Evolutionary conservation across 2,113 vertebrate species (phyloP).

Genomic region (Bubo bubo): DNA sequence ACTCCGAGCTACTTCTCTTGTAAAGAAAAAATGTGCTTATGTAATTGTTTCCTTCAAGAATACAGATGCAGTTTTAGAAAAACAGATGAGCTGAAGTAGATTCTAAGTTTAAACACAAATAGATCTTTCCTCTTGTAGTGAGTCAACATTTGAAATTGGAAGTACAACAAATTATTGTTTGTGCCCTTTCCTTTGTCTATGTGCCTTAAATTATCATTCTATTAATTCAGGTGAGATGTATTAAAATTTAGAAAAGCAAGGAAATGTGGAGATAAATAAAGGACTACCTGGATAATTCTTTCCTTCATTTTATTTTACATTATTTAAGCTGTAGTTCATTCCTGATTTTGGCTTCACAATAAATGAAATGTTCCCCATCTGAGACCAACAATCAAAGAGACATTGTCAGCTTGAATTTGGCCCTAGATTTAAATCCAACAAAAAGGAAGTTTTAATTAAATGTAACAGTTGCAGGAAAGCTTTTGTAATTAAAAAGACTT

Average conservation of each 20-base stretch:
- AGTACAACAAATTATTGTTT: not conserved
- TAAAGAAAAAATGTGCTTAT: not conserved
- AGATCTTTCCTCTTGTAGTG: not conserved
- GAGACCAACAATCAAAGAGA: not conserved
- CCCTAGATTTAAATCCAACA: not conserved
- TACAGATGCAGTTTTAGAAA: not conserved
- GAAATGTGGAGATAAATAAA: not conserved
- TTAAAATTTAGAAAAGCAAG: not conserved
- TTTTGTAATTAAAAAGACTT: not conserved
- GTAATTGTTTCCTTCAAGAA: slow-evolving; percentile 30
- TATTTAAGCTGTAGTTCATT: not conserved
- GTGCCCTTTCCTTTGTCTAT: not conserved
- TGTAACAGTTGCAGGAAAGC: not conserved
- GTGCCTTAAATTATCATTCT: not conserved
- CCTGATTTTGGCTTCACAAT: not conserved
- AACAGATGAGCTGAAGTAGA: not conserved
- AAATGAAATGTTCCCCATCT: not conserved
- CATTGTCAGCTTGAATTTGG: slow-evolving; percentile 5
- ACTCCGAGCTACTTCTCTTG: not conserved
- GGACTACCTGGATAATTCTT: not conserved
- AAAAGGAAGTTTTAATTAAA: slow-evolving; percentile 1
- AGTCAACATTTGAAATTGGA: not conserved
- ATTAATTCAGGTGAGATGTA: not conserved
- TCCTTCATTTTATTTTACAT: not conserved
- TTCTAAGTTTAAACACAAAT: not conserved